Conservation (phyloP, 2,113 vertebrate species). For the Acanthochromis polyacanthus region DNA sequence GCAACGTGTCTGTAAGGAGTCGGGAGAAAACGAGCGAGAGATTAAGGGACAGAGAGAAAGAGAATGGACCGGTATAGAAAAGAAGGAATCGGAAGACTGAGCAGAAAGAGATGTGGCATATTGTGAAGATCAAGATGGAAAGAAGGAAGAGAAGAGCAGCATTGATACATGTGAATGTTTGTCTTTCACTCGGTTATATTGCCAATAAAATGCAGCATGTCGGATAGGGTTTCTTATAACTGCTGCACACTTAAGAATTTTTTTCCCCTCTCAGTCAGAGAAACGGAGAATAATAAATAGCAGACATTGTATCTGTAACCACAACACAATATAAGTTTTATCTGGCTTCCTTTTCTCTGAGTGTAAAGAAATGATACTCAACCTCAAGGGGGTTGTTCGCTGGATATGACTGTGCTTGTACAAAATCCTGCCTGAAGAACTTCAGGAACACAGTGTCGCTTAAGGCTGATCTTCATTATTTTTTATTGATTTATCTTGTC, state of each 20-base stretch:
- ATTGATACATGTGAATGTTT: not conserved
- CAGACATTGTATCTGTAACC: not conserved
- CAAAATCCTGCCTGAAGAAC: not conserved
- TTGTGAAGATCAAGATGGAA: not conserved
- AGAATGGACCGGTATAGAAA: not conserved
- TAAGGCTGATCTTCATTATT: too few relatives aligned
- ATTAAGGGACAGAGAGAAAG: constrained; percentile 18
- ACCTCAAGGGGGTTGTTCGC: too few relatives aligned
- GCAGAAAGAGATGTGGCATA: not conserved
- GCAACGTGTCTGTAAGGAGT: constrained; percentile 39
- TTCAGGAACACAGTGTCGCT: not conserved
- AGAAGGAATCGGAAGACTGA: not conserved
- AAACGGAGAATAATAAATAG: not conserved
- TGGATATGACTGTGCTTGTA: too few relatives aligned
- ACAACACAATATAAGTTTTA: too few relatives aligned
- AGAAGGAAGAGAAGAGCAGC: not conserved
- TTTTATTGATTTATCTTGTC: too few relatives aligned
- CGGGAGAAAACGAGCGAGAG: not conserved
- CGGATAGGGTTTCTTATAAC: too few relatives aligned
- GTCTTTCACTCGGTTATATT: not conserved
- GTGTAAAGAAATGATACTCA: too few relatives aligned
- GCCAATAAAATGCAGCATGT: too few relatives aligned
- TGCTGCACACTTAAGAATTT: not conserved
- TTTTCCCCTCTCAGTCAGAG: not conserved
- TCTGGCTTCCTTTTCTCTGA: too few relatives aligned